Conservation (phyloP, 2,113 vertebrate species). For the Pholis gunnellus region DNA sequence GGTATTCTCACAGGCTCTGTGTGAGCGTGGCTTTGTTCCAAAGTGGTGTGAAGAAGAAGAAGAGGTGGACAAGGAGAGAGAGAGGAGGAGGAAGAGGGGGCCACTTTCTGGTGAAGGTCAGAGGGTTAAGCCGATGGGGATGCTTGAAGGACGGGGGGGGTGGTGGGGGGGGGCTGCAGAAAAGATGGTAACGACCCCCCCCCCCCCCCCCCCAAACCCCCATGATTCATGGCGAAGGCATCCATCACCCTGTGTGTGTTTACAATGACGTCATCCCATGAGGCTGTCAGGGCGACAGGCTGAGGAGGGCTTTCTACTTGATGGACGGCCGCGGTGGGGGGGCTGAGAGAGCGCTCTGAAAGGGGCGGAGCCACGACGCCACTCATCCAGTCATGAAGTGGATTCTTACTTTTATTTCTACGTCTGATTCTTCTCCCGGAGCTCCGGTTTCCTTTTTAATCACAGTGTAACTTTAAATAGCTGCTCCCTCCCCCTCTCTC, state of each 20-base stretch:
- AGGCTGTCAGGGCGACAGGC: slow-evolving; percentile 64
- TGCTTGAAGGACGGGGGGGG: slow-evolving; percentile 77
- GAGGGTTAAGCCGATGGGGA: slow-evolving; percentile 81
- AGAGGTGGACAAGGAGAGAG: slow-evolving; percentile 32
- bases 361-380: slow-evolving; percentile 51
- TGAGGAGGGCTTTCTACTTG: slow-evolving; percentile 66
- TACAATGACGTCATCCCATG: slow-evolving; percentile 69
- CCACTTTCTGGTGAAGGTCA: slow-evolving; percentile 73
- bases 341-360: slow-evolving; percentile 32
- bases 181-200: slow-evolving; percentile 74
- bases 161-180: slow-evolving; percentile 72
- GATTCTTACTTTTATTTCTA: slow-evolving; percentile 28
- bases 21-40: slow-evolving; percentile 79
- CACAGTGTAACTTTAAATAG: slow-evolving; percentile 49
- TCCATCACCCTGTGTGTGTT: slow-evolving; percentile 57
- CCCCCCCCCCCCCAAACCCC: slow-evolving; percentile 45
- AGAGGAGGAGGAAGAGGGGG: background rate
- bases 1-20: slow-evolving; percentile 64
- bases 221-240: slow-evolving; percentile 83
- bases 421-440: background rate
- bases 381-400: slow-evolving; percentile 34
- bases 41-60: slow-evolving; percentile 57
- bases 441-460: slow-evolving; percentile 61
- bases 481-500: too few relatives aligned
- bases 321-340: slow-evolving; percentile 53